Base-by-base conservation (phyloP, 2,113 vertebrate genomes). In the Seriola aureovittata region DNA sequence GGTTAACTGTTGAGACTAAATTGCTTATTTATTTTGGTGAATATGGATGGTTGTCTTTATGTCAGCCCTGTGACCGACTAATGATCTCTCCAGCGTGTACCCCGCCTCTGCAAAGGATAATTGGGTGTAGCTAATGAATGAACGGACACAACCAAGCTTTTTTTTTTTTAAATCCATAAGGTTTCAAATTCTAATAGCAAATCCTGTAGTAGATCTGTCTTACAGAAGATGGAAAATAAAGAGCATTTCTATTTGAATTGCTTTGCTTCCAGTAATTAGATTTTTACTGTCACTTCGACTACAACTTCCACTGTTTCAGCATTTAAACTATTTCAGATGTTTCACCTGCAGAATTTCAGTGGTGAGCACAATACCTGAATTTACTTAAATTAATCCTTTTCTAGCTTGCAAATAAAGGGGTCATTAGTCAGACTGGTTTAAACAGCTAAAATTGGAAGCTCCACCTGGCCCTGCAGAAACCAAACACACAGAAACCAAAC, bases 401-500 rank as follows among this genome's bases (percentile, higher is more conserved):
- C 8, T 55, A 19, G 54, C 42, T 89, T 78, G 4, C 42, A 64
- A 65, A 77, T 60, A 54, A 60, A 50, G 62, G 50, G 13, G 52
- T 32, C 32, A 48, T 54, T 62, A 38, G 17, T 38, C 63, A 71
- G 70, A 58, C 46, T 17, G 4, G 9, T 34, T 29, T 69, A 9
- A 32, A 14, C 38, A 54, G 74, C 59, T 60, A 73, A 23, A 64
- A 76, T 60, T 64, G 17, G 46, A 78, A 62, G 17, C 23, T 62
- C 50, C 19, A 75, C 48, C 68, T 66, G 48, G 23, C 48, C 19
- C 54, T 4, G 14, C 52, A 85, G 29, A 71, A 54, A 81, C 65
- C n/a, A 70, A 58, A 75, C 72, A 54, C 32, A 48, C 52, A 85
- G n/a, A 67, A 54, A 81, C 65, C 32, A 71, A 59, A 76, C 68